phyloP scores from a whole-genome alignment of 2,113 vertebrate genomes.

The Poicephalus gulielmi region DNA sequence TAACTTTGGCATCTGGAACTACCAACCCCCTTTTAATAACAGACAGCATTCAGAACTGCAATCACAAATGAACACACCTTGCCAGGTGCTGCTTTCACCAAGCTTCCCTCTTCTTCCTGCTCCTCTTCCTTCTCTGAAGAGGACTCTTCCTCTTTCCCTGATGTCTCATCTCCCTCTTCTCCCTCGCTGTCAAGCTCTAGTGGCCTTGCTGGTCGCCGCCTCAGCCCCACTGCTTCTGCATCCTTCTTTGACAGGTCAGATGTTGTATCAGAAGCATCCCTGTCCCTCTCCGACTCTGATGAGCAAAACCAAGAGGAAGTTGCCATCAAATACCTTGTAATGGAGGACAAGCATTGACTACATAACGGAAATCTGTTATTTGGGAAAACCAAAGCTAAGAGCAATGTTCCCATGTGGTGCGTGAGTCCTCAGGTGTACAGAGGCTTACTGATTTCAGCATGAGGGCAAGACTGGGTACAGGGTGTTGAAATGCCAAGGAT shows the following conservation, averaged over 20 bases:
- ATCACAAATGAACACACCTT: constrained; percentile 74
- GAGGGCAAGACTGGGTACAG: not conserved
- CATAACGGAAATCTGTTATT: not conserved
- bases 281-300: constrained; percentile 77
- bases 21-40: not conserved
- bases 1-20: not conserved
- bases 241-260: constrained; percentile 86
- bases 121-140: constrained; percentile 88
- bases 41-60: not conserved
- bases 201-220: constrained; percentile 84
- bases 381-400: not conserved
- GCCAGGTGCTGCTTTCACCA: constrained; percentile 70
- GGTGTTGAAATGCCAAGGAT: not conserved
- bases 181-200: constrained; percentile 95
- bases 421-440: not conserved
- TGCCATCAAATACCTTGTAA: not conserved
- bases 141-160: constrained; percentile 82
- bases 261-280: constrained; percentile 75
- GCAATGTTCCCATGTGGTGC: not conserved
- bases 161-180: constrained; percentile 89
- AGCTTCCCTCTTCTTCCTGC: constrained; percentile 71
- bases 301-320: not conserved
- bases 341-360: not conserved
- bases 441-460: not conserved
- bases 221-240: constrained; percentile 73